Base-by-base conservation (phyloP, 2,113 vertebrate genomes). In the Dryoscopus gambensis region DNA sequence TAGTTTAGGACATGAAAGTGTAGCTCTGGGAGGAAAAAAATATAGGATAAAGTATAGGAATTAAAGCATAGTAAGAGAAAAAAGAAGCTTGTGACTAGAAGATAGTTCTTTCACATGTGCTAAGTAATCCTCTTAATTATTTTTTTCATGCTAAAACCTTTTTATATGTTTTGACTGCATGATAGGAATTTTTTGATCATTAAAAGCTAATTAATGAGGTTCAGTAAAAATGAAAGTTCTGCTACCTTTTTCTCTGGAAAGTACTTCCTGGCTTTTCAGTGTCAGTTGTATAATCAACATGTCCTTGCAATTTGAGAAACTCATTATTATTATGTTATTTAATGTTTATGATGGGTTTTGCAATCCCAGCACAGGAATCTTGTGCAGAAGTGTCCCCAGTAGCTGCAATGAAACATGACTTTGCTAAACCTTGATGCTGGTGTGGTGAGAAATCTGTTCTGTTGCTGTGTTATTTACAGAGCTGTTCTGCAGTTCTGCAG, bases 1-100 rank as follows among this genome's bases (percentile, higher is more conserved):
- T 84, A 47, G 76, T 88, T 94, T 81, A 81, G 35, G 30, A 81
- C 83, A 86, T 93, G 33, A 95, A 96, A 96, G 67, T 42, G 20
- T 94, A 90, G 75, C 85, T 88, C 75, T 80, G 59, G 50, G 83
- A 83, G 31, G 22, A 85, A 71, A 55, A 88, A 23, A 23, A 6
- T 37, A 24, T 6, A 33, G 24, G 65, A 70, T 65, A 55, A 65
- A 65, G 3, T 59, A 22, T 6, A 77, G 50, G n/a, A 90, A 90
- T 77, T 85, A 75, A 92, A 77, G 13, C 1, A 1, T 31, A 67
- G 8, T 47, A 46, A 69, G 75, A 74, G 60, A 52, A 78, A 93
- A 96, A 60, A 86, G 37, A 68, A 73, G 42, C 11, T 59, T 62
- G 13, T 84, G 39, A 68, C 42, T 62, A 55, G 35, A 73, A 77